Evolutionary conservation across 2,797 vertebrate genomes (phyloP), one percentile per base, ranked within the genome.

Genomic region (Steatocranus sp.): DNA sequence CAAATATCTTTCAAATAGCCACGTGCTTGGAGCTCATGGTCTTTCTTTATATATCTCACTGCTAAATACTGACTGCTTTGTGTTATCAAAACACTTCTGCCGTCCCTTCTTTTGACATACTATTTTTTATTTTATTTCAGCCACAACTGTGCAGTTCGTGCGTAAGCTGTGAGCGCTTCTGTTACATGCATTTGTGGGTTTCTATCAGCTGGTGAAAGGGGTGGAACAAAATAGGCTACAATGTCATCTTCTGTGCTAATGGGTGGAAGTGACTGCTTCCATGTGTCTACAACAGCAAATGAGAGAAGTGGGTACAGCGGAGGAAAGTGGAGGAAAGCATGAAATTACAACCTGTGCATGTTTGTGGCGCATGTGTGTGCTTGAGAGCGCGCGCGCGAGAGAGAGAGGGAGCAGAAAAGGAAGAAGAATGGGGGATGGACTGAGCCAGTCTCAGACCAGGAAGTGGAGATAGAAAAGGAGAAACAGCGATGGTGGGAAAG

Each of bases 381-480:
- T 58, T 58, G 54, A 58, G 56, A 34, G 56, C 6, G 17, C 84
- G 80, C 14, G 84, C 25, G 85, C 2, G 34, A 3, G 58, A 75
- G 80, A 41, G 80, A 79, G 84, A 53, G 88, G 79, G 79, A 92
- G 91, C 68, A 91, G 91, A 94, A 90, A 87, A 90, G 88, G 91
- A 92, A 91, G 92, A 83, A 91, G 91, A 94, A 93, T 94, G 95
- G 95, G 95, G 94, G 95, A 93, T 95, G 94, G 94, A 95, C 92
- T 87, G 92, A 93, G 86, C 86, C 91, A 93, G 90, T 89, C 91
- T 92, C 87, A 94, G 90, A 95, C 90, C 94, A 95, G 96, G 95
- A 96, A 96, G 96, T 96, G 92, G 89, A 92, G 89, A 94, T 85
- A 90, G 84, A 94, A 92, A 88, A 91, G 86, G 90, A 94, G 91